Percentiles rank a stretch among this genome's conserved stretches.
Evolutionary conservation across 2,113 vertebrate genomes (phyloP).

Genomic region (Channa maculata): DNA sequence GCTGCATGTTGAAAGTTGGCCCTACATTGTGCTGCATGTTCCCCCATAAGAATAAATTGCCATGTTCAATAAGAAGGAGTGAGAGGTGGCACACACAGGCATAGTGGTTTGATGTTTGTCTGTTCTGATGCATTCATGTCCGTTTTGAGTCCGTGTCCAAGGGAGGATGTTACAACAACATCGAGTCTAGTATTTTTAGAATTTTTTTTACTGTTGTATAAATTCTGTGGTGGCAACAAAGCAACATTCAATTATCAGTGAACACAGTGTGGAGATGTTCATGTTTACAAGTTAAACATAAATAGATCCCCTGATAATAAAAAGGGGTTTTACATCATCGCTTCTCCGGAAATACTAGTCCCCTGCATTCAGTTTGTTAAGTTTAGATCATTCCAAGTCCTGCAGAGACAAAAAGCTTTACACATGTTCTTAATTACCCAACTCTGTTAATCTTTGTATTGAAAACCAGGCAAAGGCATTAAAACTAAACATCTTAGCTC

Average conservation of each 20-base stretch:
- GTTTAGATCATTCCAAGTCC: constrained; percentile 49
- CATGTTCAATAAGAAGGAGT: constrained; percentile 12
- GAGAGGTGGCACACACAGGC: not conserved
- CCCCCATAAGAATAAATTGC: constrained; percentile 6
- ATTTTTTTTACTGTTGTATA: constrained; percentile 31
- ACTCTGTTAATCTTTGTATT: constrained; percentile 38
- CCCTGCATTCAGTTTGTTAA: constrained; percentile 29
- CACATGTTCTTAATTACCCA: constrained; percentile 62
- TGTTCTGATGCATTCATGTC: not conserved
- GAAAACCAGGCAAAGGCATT: constrained; percentile 28
- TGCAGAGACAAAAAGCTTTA: constrained; percentile 28
- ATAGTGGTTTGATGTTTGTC: constrained; percentile 3
- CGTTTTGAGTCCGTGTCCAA: not conserved
- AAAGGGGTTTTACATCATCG: constrained; percentile 42
- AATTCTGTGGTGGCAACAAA: constrained; percentile 21
- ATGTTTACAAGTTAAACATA: constrained; percentile 24
- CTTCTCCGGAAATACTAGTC: constrained; percentile 21
- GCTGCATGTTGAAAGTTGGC: constrained; percentile 34
- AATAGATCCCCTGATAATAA: constrained; percentile 39
- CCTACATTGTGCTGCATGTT: constrained; percentile 34
- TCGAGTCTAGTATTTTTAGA: constrained; percentile 31
- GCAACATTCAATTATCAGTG: constrained; percentile 1
- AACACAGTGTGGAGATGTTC: constrained; percentile 29
- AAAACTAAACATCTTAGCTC: constrained; percentile 16
- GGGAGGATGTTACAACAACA: constrained; percentile 4